Evolutionary conservation across 2,113 vertebrate genomes (phyloP).

Genomic region (Prinia subflava): DNA sequence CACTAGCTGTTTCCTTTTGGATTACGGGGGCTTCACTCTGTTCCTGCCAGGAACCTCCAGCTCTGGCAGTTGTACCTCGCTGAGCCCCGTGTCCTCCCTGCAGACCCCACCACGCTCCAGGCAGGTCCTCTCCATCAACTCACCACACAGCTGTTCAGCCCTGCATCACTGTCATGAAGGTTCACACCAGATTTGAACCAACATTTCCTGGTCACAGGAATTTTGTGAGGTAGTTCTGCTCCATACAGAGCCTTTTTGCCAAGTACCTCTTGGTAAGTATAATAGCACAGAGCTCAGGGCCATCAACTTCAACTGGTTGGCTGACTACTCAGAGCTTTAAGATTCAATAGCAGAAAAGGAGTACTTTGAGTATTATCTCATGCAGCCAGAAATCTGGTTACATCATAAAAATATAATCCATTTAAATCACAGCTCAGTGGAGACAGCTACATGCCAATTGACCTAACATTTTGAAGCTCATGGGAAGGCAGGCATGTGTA

Average conservation of each 20-base stretch:
- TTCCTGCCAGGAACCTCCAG: neutral
- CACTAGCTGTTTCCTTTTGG: neutral
- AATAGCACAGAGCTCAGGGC: neutral
- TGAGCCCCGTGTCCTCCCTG: accelerated
- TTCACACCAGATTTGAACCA: neutral
- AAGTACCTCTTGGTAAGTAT: neutral
- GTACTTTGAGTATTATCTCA: neutral
- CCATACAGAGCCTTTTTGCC: neutral
- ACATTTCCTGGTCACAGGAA: neutral
- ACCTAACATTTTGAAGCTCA: neutral
- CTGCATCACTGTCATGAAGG: neutral
- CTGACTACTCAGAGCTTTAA: neutral
- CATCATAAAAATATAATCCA: neutral
- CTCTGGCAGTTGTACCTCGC: neutral
- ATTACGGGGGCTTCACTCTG: neutral
- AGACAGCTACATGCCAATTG: neutral
- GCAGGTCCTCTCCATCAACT: neutral
- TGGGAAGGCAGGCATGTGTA: neutral
- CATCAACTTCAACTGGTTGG: neutral
- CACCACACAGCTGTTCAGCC: accelerated
- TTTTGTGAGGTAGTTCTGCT: neutral
- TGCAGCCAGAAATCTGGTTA: neutral
- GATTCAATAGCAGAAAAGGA: neutral
- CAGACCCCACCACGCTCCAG: neutral
- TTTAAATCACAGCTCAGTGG: neutral